Evolutionary conservation across 2,888 invertebrate species (phyloP).

Genomic region (Drosophila bunnanda): DNA sequence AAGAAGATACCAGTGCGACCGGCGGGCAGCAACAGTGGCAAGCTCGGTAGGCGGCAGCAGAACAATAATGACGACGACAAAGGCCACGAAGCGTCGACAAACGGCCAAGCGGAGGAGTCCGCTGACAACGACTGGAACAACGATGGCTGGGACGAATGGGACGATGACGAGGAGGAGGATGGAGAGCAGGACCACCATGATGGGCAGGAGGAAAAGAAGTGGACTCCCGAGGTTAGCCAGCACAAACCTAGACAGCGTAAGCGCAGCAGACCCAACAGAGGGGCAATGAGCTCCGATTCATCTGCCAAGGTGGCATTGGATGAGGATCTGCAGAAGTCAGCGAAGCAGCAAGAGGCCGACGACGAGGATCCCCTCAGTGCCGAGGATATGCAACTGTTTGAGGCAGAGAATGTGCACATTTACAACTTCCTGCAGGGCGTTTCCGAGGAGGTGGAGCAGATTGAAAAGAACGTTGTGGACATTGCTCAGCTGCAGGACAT

Average conservation of each 20-base stretch:
- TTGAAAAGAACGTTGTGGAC: constrained; percentile 96
- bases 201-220: constrained; percentile 18
- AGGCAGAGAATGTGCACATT: constrained; percentile 94
- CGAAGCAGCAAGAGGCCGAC: constrained; percentile 77
- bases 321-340: constrained; percentile 82
- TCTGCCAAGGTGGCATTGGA: constrained; percentile 82
- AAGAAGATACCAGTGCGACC: constrained; percentile 82
- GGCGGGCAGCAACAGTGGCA: constrained; percentile 64
- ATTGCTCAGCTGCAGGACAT: constrained; percentile 98
- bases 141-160: constrained; percentile 62
- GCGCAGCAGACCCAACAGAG: constrained; percentile 40
- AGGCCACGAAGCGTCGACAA: constrained; percentile 13
- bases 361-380: constrained; percentile 87
- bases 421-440: constrained; percentile 94
- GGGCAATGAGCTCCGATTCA: constrained; percentile 44
- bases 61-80: constrained; percentile 60
- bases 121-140: constrained; percentile 64
- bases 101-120: constrained; percentile 26
- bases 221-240: constrained; percentile 19
- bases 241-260: constrained; percentile 57
- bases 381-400: constrained; percentile 96
- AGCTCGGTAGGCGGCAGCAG: constrained; percentile 37
- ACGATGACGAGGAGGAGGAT: constrained; percentile 52
- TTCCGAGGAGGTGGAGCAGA: constrained; percentile 95
- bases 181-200: constrained; percentile 13